Evolutionary conservation across 2,888 invertebrate species (phyloP), one percentile per base, ranked within the genome.

Genomic region (Anthophora plumipes): DNA sequence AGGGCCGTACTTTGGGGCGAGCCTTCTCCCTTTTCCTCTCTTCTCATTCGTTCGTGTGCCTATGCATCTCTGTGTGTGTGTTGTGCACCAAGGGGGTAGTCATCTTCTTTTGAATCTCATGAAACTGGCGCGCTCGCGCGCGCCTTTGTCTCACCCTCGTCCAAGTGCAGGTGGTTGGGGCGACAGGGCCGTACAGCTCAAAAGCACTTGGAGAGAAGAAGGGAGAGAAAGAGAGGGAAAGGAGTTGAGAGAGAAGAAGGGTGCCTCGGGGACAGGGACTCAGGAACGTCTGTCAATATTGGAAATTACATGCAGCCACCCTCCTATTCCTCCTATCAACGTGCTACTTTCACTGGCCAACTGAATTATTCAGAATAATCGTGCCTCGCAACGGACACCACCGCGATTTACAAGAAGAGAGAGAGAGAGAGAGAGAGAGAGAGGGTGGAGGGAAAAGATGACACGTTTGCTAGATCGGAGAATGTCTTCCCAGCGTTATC

Each of bases 111-210:
- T 91, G 91, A 91, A 91, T 91, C 90, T 90, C 88, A 84, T 86
- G 89, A 90, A 91, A 91, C 91, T 90, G 89, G 80, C 78, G 72
- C 79, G 78, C 86, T 46, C 61, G 61, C 54, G 55, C 54, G n/a
- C 55, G 89, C 89, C 88, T 91, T 91, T 92, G 91, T 92, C 90
- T 90, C 89, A 85, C 90, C 88, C 90, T 90, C 88, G 89, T 85
- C 85, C 86, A 89, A 90, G 89, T 90, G 89, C 89, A 88, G 87
- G 89, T 87, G 89, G 90, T 89, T 87, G 86, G 85, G 86, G 88
- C 87, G 89, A 88, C 88, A 87, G 88, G 84, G 83, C 77, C 83
- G 84, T 82, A 83, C 71, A 4, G 66, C 77, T 83, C 66, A 77
- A 84, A 86, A 84, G 82, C 84, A 86, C 85, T 86, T 83, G 82